phyloP scores from a whole-genome alignment of 2,113 vertebrate genomes.

The Phalacrocorax aristotelis region DNA sequence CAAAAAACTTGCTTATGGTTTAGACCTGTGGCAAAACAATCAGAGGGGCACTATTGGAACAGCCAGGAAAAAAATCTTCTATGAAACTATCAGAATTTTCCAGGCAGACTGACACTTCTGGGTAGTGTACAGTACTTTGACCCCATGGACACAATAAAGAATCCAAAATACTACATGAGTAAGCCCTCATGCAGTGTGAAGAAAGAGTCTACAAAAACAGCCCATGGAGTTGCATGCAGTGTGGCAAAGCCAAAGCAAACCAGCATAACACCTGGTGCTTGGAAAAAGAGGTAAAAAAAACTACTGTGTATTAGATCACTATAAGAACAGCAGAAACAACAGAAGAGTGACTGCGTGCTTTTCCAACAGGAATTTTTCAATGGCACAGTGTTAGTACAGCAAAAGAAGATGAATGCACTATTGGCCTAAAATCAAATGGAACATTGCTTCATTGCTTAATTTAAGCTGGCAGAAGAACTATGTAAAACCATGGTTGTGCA shows the following conservation, averaged over 20 bases:
- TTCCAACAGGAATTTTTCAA: neutral
- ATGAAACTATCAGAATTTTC: slow-evolving; percentile 24
- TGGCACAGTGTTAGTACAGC: neutral
- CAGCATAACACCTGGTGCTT: neutral
- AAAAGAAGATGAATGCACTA: neutral
- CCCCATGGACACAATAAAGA: neutral
- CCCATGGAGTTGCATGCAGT: neutral
- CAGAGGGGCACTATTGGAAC: neutral
- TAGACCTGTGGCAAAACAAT: slow-evolving; percentile 10
- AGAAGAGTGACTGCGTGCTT: neutral
- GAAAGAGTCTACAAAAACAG: slow-evolving; percentile 22
- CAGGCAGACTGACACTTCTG: slow-evolving; percentile 31
- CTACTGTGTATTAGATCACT: neutral
- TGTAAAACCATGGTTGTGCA: neutral
- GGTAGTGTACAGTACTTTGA: neutral
- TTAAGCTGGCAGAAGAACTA: neutral
- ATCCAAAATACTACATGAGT: slow-evolving; percentile 8
- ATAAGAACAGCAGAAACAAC: neutral
- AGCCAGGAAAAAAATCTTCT: slow-evolving; percentile 7
- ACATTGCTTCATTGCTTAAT: neutral
- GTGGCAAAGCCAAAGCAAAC: slow-evolving; percentile 43
- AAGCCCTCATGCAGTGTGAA: neutral
- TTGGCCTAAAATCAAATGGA: neutral
- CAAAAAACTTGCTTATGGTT: neutral
- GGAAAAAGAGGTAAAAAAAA: neutral